A percentile compares a stretch with the other conserved stretches of the same genome.
Evolutionary conservation across 35 echinoderm and acorn worm genomes (phyloP).

Genomic region (Chiridota heheva): DNA sequence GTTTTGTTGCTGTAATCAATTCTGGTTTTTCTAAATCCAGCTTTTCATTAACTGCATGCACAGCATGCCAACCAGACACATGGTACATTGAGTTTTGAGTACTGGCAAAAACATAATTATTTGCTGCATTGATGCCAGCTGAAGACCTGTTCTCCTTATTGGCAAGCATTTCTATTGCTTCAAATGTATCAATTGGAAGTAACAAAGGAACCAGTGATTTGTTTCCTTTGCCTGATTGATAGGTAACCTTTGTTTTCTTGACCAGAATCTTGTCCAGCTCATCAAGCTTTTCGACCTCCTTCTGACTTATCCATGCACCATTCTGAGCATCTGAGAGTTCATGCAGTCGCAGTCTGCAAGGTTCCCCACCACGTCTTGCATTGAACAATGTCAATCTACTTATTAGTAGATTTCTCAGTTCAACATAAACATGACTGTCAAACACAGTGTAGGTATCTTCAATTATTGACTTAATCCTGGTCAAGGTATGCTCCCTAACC

Average conservation of each 20-base stretch:
- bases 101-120: slow-evolving; percentile 51
- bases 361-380: slow-evolving; percentile 66
- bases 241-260: slow-evolving; percentile 37
- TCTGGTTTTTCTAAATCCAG: slow-evolving; percentile 7
- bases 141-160: slow-evolving; percentile 16
- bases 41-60: slow-evolving; percentile 12
- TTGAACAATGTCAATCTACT: slow-evolving; percentile 67
- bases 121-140: slow-evolving; percentile 7
- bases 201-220: slow-evolving; percentile 54
- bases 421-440: slow-evolving; percentile 18
- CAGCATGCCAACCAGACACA: slow-evolving; percentile 80
- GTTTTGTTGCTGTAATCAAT: slow-evolving; percentile 55
- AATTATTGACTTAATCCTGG: slow-evolving; percentile 1
- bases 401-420: slow-evolving; percentile 41
- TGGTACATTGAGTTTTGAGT: slow-evolving; percentile 19
- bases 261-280: slow-evolving; percentile 39
- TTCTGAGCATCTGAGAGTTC: slow-evolving; percentile 58
- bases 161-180: not conserved
- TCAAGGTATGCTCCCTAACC: slow-evolving; percentile 41
- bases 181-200: slow-evolving; percentile 48
- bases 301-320: slow-evolving; percentile 3
- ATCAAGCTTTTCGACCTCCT: slow-evolving; percentile 31
- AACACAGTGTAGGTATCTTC: slow-evolving; percentile 3
- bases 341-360: slow-evolving; percentile 18
- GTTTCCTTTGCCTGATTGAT: slow-evolving; percentile 57